A percentile compares a stretch with the other conserved stretches of the same genome.
These are phyloP conservation scores for Lasioglossum marginatum DNA, from an alignment of 2,888 invertebrate genomes.

Conservation along the genomic window DNA sequence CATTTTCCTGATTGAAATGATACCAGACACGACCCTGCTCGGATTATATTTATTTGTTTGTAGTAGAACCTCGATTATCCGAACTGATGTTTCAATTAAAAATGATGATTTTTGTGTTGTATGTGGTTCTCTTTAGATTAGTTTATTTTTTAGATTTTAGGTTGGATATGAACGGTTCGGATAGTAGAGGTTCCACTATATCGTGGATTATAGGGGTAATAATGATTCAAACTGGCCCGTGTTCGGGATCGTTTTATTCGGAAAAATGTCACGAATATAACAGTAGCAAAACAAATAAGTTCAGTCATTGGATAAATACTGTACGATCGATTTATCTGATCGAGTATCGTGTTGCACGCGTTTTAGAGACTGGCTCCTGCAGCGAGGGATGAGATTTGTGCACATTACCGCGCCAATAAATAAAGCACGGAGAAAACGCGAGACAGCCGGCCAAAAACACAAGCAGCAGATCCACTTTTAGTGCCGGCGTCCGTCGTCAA, in stretches of 20 bases:
- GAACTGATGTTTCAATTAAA: not conserved
- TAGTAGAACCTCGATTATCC: not conserved
- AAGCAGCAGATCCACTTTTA: not conserved
- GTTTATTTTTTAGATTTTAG: not conserved
- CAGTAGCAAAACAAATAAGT: too few species aligned
- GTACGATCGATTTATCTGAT: too few species aligned
- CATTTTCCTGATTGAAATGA: not conserved
- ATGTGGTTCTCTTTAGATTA: too few species aligned
- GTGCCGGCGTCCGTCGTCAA: not conserved
- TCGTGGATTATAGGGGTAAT: not conserved
- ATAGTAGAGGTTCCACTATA: not conserved
- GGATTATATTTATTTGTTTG: not conserved
- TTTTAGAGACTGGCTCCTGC: not conserved
- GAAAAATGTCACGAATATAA: too few species aligned
- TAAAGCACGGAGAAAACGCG: not conserved
- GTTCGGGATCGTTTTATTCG: not conserved
- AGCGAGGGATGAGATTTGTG: not conserved
- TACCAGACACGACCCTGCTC: not conserved
- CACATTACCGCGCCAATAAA: not conserved
- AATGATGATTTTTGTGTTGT: not conserved
- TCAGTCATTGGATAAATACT: not conserved
- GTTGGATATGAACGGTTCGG: not conserved
- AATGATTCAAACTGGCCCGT: not conserved
- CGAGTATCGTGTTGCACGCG: not conserved
- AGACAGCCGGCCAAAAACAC: not conserved